Base-by-base conservation (phyloP, 2,797 vertebrate species). In the Centropyge bicolor region DNA sequence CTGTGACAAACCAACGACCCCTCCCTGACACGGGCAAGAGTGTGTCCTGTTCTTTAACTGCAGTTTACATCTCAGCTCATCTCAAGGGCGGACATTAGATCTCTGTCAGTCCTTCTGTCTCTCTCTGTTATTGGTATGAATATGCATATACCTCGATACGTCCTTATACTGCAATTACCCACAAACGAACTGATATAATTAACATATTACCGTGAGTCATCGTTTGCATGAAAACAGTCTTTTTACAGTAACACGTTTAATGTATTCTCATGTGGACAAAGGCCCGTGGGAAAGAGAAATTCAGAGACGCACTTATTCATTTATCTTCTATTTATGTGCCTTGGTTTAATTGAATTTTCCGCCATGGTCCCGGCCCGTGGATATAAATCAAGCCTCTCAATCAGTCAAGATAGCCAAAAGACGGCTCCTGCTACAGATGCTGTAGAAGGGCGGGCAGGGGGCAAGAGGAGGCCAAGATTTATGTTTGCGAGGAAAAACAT, bases 301-400 rank as follows among this genome's bases (percentile, higher is more conserved):
- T 27, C 36, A 24, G 62, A 59, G 73, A 81, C 74, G 55, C 82
- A 73, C 76, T 76, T 80, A 67, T 87, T 91, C 85, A 88, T 93
- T 91, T 88, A 87, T 88, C 83, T 84, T 86, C 86, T 85, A 87
- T 93, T 93, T 92, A 92, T 92, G 90, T 91, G 76, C 87, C 69
- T 79, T 55, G 67, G 6, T 91, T 94, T 94, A 94, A 94, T 95
- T 93, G 90, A 92, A 94, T 93, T 94, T 91, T 87, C 87, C 83
- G 83, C 84, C 49, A 82, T 77, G 86, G 86, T 83, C 66, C 41
- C 0, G 59, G 79, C 61, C 64, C 43, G 5, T 51, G 49, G 82
- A 68, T 64, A 88, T 94, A 93, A 94, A 94, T 94, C 91, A 88
- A 19, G 60, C 74, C 86, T 88, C 81, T 90, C 92, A 91, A 92